Base-by-base conservation (phyloP, 2,113 vertebrate genomes). In the Origma solitaria region DNA sequence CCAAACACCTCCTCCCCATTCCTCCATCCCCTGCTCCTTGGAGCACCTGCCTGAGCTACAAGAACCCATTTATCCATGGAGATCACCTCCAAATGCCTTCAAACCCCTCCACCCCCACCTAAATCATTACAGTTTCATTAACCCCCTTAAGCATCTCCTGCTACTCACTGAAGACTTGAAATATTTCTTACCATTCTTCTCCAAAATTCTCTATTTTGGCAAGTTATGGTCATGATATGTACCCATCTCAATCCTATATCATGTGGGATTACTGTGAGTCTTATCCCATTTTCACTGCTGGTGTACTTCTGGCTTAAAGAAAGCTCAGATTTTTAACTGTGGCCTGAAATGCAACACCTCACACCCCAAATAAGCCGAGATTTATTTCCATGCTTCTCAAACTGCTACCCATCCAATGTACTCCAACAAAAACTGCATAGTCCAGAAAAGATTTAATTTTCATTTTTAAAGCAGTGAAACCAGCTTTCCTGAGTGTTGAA, bases 51-150 rank as follows among this genome's bases (percentile, higher is more conserved):
- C 47, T 24, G 7, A 79, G 65, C 38, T 27, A 28, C 70, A 64
- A 38, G 21, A 72, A 23, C 30, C 8, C 33, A 10, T 42, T 62
- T 89, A 77, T 11, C 37, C 44, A n/a, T 28, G 56, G 23, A 91
- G 4, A 53, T 44, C 56, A 31, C 28, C 42, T 82, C 58, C 70
- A 72, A 84, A 72, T 12, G 33, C 9, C 56, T 42, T 20, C 0
- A 3, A 69, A 35, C 7, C 3, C 15, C 38, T 62, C 57, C 9
- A 72, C 3, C 1, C 12, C 30, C 12, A 10, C 9, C 9, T 3
- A 4, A 3, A 25, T 30, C 44, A 37, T 16, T 19, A 60, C 3
- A 0, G 47, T 33, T 65, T 76, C 35, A 50, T 23, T 31, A 44
- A 60, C 13, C 14, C 18, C 60, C 57, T 58, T 28, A 31, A 58